These are phyloP conservation scores for Neostethus bicornis DNA, from an alignment of 2,797 vertebrate genomes.

Conservation along the genomic window DNA sequence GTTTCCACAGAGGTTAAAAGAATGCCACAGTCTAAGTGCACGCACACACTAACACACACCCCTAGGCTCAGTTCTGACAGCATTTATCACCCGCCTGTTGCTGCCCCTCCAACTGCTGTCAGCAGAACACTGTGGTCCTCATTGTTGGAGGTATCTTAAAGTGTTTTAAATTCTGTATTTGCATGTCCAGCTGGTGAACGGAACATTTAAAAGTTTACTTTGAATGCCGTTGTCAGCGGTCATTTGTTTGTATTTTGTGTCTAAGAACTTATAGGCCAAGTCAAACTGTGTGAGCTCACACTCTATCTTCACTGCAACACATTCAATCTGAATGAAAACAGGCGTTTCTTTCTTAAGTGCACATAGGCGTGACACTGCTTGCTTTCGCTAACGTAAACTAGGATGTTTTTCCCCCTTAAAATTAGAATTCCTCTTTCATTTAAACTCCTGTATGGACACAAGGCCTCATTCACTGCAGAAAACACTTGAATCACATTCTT, in stretches of 20 bases:
- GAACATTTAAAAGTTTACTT: slow-evolving; percentile 1
- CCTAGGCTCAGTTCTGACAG: slow-evolving; percentile 62
- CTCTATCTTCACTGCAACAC: slow-evolving; percentile 28
- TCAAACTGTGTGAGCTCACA: slow-evolving; percentile 25
- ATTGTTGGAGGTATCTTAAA: slow-evolving; percentile 28
- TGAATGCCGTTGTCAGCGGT: slow-evolving; percentile 11
- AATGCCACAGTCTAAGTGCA: slow-evolving; percentile 76
- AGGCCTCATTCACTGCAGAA: slow-evolving; percentile 51
- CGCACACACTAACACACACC: slow-evolving; percentile 47
- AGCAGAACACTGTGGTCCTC: slow-evolving; percentile 41
- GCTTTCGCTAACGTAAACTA: slow-evolving; percentile 45
- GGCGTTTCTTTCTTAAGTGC: slow-evolving; percentile 36
- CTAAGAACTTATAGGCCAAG: slow-evolving; percentile 3
- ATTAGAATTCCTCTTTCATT: slow-evolving; percentile 56
- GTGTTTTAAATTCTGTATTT: slow-evolving; percentile 17
- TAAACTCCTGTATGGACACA: slow-evolving; percentile 43
- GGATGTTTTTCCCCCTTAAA: slow-evolving; percentile 37
- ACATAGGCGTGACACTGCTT: slow-evolving; percentile 37
- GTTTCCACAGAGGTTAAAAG: slow-evolving; percentile 86
- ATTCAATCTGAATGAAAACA: slow-evolving; percentile 40
- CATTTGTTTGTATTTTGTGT: slow-evolving; percentile 15
- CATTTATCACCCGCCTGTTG: slow-evolving; percentile 69
- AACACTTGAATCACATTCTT: slow-evolving; percentile 45
- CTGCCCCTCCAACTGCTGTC: slow-evolving; percentile 42
- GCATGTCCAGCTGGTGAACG: not conserved